phyloP scores from a whole-genome alignment of 2,113 vertebrate genomes.

The Nesogale talazaci region DNA sequence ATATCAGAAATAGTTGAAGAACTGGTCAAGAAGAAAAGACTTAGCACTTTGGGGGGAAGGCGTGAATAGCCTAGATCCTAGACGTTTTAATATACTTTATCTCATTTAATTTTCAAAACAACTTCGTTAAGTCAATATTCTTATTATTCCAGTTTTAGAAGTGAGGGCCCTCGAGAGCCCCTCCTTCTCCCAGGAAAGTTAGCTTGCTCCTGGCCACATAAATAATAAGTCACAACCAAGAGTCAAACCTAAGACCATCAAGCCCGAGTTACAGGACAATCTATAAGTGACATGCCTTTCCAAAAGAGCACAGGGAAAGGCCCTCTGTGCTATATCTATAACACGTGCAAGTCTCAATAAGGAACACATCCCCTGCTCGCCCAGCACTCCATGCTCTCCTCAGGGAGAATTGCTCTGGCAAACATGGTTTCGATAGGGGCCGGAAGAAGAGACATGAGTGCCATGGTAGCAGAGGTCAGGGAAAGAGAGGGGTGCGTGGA shows the following conservation, averaged over 20 bases:
- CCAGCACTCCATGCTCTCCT: not conserved
- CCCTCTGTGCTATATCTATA: constrained; percentile 1
- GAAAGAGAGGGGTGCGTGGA: not conserved
- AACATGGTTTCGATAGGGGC: not conserved
- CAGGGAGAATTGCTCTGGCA: constrained; percentile 24
- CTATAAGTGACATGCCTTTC: not conserved
- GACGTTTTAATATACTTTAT: not conserved
- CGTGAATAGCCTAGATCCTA: not conserved
- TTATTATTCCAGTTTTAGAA: constrained; percentile 13
- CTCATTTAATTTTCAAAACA: constrained; percentile 45
- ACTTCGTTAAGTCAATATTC: not conserved
- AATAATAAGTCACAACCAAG: not conserved
- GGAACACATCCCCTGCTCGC: not conserved
- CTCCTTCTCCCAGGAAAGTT: not conserved
- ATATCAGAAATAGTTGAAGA: constrained; percentile 1
- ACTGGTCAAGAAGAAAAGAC: not conserved
- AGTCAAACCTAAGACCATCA: not conserved
- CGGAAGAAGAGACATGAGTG: not conserved
- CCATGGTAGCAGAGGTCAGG: not conserved
- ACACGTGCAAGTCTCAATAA: constrained; percentile 11
- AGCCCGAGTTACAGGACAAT: not conserved
- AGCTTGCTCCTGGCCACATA: not conserved
- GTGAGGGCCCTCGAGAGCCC: not conserved
- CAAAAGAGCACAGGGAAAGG: not conserved
- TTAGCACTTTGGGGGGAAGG: not conserved